phyloP scores from a whole-genome alignment of 2,113 vertebrate genomes.

The Recurvirostra avosetta region DNA sequence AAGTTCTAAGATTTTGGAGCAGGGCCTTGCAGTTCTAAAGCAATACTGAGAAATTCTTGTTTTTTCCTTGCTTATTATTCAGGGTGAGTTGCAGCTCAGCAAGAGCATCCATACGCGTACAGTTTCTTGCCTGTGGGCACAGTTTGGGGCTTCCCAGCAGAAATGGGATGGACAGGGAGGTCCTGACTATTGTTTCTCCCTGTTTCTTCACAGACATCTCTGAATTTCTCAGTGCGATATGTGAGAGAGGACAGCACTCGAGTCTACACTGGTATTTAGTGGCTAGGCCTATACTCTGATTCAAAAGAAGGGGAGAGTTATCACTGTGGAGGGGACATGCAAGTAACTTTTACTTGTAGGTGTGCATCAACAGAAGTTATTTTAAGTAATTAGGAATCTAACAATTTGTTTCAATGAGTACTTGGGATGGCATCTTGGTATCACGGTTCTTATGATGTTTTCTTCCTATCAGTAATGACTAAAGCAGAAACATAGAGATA shows the following conservation, averaged over 20 bases:
- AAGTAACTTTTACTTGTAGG: neutral
- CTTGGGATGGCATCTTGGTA: neutral
- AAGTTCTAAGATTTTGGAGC: neutral
- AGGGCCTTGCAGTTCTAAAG: neutral
- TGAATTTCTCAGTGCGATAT: neutral
- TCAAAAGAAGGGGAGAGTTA: neutral
- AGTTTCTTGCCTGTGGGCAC: neutral
- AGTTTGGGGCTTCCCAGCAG: neutral
- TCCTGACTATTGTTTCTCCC: neutral
- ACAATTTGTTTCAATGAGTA: neutral
- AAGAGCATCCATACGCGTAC: neutral
- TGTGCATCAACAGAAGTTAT: neutral
- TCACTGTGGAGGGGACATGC: neutral
- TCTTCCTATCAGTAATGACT: neutral
- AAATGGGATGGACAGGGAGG: neutral
- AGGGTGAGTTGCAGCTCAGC: neutral
- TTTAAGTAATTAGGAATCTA: neutral
- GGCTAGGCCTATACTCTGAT: neutral
- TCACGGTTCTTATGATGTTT: neutral
- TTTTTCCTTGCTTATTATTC: neutral
- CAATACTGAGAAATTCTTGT: neutral
- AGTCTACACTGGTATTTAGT: neutral
- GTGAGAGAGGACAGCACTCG: neutral
- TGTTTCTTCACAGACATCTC: neutral
- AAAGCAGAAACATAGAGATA: neutral